Base-by-base conservation (phyloP, 2,797 vertebrate genomes). In the Coregonus sp. region DNA sequence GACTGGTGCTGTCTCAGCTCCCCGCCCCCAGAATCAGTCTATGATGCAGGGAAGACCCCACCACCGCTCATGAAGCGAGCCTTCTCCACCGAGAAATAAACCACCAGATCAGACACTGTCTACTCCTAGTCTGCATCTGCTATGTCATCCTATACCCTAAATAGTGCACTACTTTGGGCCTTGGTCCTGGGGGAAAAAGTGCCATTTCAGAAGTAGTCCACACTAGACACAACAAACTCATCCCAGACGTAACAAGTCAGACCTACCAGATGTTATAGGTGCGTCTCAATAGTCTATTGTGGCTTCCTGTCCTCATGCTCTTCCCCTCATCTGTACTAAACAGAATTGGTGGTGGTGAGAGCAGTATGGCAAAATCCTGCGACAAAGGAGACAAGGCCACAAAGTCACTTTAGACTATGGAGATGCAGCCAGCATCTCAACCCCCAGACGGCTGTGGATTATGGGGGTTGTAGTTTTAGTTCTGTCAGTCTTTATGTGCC, bases 1-100 rank as follows among this genome's bases (percentile, higher is more conserved):
- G 98, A 99, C 90, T 99, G 96, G 98, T 98, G 97, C 88, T 97
- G 95, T 86, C 92, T 99, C 77, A 98, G 94, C 86, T 95, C 95
- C n/a, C 97, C 97, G 5, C 96, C 96, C 0, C 93, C 96, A 2
- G 97, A 99, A 87, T 95, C 95, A 65, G 92, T 98, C 84, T 97
- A 97, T 76, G 97, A 98, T 72, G 89, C 96, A 0, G 95, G 96
- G 0, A 99, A 98, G 88, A 94, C 96, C 1, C 96, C 96, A 0
- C 97, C 97, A 0, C 96, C 97, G 0, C 77, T 98, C 73, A 99
- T 99, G 97, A 98, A 98, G 90, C 96, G 97, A 80, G 97, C 97
- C 50, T 99, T 97, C 93, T 99, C 97, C 75, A 99, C 97, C 0
- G 97, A 99, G 89, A 99, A 99, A 91, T 99, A 90, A 63, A 61